phyloP scores from a whole-genome alignment of 2,888 invertebrate species.

The Nemoura dubitans region DNA sequence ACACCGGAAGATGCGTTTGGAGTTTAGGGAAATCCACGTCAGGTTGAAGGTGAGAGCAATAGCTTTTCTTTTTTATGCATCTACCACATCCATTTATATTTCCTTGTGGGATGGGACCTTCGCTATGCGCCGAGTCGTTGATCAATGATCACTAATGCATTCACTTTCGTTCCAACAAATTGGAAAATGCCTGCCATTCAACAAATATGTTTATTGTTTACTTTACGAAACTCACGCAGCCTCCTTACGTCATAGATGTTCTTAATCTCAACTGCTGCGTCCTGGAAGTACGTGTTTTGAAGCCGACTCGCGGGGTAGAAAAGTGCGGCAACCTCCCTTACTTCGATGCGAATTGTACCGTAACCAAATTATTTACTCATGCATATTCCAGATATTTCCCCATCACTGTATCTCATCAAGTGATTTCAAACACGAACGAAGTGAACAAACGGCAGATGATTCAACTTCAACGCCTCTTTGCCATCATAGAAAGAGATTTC shows the following conservation, averaged over 20 bases:
- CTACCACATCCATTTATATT: not conserved
- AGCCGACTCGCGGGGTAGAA: not conserved
- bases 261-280: not conserved
- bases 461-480: not conserved
- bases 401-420: not conserved
- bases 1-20: not conserved
- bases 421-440: slow-evolving; percentile 12
- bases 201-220: not conserved
- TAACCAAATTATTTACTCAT: not conserved
- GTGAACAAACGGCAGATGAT: not conserved
- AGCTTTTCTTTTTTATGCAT: not conserved
- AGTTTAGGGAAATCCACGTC: not conserved
- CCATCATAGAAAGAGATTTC: not conserved
- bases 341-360: not conserved
- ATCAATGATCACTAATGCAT: slow-evolving; percentile 23
- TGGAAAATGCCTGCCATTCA: not conserved
- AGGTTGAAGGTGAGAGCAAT: not conserved
- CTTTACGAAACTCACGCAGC: not conserved
- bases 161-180: not conserved
- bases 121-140: not conserved
- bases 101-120: not conserved
- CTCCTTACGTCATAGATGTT: not conserved
- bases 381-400: not conserved
- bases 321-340: not conserved
- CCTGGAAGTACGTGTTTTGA: not conserved